These are phyloP conservation scores for Lemur catta DNA, from an alignment of 2,797 vertebrate genomes.

Conservation along the genomic window DNA sequence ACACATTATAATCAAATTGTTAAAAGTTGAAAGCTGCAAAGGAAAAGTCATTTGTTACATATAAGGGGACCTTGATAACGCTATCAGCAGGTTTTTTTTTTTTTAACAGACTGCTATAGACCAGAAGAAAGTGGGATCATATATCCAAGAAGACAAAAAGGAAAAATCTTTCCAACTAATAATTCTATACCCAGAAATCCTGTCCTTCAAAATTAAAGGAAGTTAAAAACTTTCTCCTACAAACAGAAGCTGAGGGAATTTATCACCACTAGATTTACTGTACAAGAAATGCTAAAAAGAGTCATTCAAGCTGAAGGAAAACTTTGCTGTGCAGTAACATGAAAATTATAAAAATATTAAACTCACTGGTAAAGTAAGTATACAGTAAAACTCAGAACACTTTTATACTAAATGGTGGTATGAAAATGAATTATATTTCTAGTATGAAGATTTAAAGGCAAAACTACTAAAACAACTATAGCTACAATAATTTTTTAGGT, in stretches of 20 bases:
- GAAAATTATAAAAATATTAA: not conserved
- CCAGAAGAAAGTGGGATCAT: not conserved
- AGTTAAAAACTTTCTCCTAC: not conserved
- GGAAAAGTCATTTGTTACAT: not conserved
- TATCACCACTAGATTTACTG: not conserved
- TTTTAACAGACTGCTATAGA: not conserved
- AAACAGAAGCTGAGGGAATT: not conserved
- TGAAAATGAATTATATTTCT: not conserved
- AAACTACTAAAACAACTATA: not conserved
- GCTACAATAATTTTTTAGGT: not conserved
- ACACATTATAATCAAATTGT: not conserved
- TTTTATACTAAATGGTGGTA: not conserved
- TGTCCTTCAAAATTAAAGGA: not conserved
- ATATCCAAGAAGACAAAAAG: not conserved
- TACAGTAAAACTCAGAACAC: not conserved
- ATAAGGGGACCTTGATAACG: not conserved
- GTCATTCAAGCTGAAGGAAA: not conserved
- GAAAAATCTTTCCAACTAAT: not conserved
- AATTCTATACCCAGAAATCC: not conserved
- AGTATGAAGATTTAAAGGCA: not conserved
- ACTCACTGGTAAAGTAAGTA: not conserved
- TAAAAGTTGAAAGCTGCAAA: not conserved
- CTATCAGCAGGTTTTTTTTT: not conserved
- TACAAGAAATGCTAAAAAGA: not conserved
- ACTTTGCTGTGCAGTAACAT: not conserved